Conservation (phyloP, 2,797 vertebrate genomes). For the Acanthiza pusilla region DNA sequence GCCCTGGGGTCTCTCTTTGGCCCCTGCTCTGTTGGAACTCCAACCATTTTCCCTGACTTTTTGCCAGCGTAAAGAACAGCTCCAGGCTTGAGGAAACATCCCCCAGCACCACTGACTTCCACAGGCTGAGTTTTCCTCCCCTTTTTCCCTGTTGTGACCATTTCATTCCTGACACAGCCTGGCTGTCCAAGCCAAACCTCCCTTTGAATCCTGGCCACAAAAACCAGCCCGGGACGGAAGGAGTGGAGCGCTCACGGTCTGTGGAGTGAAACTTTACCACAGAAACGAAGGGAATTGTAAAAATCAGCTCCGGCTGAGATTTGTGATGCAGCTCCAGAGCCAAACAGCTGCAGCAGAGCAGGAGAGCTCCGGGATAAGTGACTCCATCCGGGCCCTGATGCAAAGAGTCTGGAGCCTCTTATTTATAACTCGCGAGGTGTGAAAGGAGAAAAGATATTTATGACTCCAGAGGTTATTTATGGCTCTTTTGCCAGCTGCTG, state of each 20-base stretch:
- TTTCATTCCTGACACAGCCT: not conserved
- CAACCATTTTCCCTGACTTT: not conserved
- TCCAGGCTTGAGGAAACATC: not conserved
- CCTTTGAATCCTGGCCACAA: not conserved
- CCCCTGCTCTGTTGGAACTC: not conserved
- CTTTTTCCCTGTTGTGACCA: not conserved
- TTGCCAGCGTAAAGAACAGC: not conserved
- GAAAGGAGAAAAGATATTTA: not conserved
- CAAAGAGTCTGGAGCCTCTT: not conserved
- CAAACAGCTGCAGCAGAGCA: not conserved
- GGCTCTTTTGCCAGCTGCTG: not conserved
- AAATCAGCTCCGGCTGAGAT: fast-evolving
- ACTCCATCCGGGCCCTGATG: not conserved
- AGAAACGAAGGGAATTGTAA: not conserved
- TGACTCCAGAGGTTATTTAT: not conserved
- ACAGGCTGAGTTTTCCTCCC: not conserved
- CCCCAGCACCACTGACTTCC: not conserved
- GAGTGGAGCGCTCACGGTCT: fast-evolving
- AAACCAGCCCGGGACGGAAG: fast-evolving
- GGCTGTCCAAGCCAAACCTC: not conserved
- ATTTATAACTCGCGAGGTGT: not conserved
- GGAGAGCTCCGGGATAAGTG: not conserved
- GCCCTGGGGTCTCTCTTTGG: not conserved
- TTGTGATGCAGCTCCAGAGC: not conserved
- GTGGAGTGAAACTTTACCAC: not conserved